Evolutionary conservation across 1,140 invertebrate species (phyloP), one percentile per base, ranked within the genome.

Genomic region (Leptinotarsa undecemlineata): DNA sequence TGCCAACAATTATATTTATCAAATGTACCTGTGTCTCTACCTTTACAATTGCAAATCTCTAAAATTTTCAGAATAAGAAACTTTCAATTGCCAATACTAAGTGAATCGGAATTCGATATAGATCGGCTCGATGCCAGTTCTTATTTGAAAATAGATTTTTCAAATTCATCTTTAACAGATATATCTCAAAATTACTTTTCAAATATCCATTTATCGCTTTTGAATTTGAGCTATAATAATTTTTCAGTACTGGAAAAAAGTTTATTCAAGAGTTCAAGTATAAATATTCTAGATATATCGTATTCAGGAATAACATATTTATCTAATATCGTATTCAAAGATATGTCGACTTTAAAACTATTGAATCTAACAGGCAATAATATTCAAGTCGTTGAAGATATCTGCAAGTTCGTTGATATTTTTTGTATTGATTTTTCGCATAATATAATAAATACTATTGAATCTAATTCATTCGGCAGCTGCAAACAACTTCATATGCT

Each of bases 361-460:
- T 23, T 67, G 17, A 67, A 67, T 67, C 42, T 67, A 26, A 67
- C 17, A 17, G 64, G 64, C 8, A 67, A 67, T 26, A 23, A 67
- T 0, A 21, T 67, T 1, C 20, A 23, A 67, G 5, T 13, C 5
- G 26, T 67, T 67, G n/a, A 67, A 23, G 15, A 67, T 67, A 67
- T 42, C 26, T 67, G 64, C 23, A 67, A 67, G 14, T 33, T n/a
- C 1, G 23, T 26, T 8, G 26, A 23, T 3, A 14, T 67, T 14
- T 17, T n/a, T 4, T 11, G 2, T n/a, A 67, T 67, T 8, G 64
- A 67, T 67, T 42, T 67, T 19, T 67, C 64, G 17, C 26, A 33
- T 26, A 67, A 67, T 67, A 33, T 26, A 23, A 67, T 67, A n/a
- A 26, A 67, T 17, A 67, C 2, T 11, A n/a, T 67, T n/a, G 42